Conservation (phyloP, 1,140 invertebrate species). For the Pseudoatta argentina region DNA sequence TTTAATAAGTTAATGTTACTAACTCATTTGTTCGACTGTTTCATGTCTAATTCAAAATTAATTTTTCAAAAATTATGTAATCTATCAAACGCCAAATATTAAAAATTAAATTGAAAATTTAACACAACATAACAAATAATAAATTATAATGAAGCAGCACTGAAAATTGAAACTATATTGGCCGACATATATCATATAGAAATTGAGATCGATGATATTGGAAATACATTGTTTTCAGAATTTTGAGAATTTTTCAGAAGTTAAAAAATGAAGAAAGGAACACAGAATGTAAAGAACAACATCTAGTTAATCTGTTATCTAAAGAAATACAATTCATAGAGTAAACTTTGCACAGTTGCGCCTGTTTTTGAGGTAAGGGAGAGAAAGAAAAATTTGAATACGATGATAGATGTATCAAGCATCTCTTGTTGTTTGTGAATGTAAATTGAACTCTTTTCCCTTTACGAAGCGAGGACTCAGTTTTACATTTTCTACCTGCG, state of each 20-base stretch:
- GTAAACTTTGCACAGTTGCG: slow-evolving; percentile 12
- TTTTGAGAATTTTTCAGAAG: slow-evolving; percentile 1
- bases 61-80: slow-evolving; percentile 34
- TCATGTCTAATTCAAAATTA: slow-evolving; percentile 11
- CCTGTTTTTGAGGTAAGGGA: slow-evolving; percentile 26
- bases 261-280: not conserved
- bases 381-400: slow-evolving; percentile 47
- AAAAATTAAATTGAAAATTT: slow-evolving; percentile 7
- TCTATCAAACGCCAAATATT: slow-evolving; percentile 16
- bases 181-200: not conserved
- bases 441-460: slow-evolving; percentile 54
- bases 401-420: slow-evolving; percentile 35
- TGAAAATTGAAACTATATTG: slow-evolving; percentile 15
- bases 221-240: slow-evolving; percentile 4
- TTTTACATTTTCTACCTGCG: slow-evolving; percentile 4
- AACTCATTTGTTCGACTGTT: not conserved
- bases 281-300: not conserved
- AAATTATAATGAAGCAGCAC: not conserved
- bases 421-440: slow-evolving; percentile 49
- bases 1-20: not conserved
- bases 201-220: not conserved
- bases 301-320: not conserved
- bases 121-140: not conserved
- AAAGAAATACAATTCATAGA: not conserved
- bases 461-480: slow-evolving; percentile 26